Conservation (phyloP, 2,888 invertebrate genomes). For the Dryobota labecula region DNA sequence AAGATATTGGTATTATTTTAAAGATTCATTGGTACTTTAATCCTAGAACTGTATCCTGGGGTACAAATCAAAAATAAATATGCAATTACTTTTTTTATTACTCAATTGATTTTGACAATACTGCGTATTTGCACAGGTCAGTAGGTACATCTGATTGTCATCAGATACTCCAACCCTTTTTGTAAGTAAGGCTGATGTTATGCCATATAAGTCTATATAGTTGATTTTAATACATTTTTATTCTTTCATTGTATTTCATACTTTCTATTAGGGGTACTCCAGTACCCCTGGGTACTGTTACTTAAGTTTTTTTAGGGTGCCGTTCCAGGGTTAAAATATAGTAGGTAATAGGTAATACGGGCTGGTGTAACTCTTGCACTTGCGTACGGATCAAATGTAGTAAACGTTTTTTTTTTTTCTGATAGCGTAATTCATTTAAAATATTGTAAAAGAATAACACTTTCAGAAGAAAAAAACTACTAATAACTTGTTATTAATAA, state of each 20-base stretch:
- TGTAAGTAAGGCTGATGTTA: neutral
- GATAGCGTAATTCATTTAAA: too few relatives aligned
- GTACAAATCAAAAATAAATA: too few relatives aligned
- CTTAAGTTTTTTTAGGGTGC: neutral
- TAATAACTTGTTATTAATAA: constrained; percentile 1
- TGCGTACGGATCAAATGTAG: too few relatives aligned
- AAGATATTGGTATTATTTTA: neutral
- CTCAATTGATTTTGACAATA: too few relatives aligned
- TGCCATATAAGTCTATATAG: neutral
- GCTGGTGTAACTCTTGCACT: too few relatives aligned
- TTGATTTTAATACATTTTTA: neutral
- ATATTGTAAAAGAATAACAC: neutral
- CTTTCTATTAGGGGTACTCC: neutral
- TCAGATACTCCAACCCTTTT: too few relatives aligned
- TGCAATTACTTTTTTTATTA: too few relatives aligned
- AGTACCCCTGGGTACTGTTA: neutral
- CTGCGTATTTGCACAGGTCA: too few relatives aligned
- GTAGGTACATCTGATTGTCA: too few relatives aligned
- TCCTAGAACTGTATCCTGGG: too few relatives aligned
- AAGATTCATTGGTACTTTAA: neutral
- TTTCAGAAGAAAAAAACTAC: neutral
- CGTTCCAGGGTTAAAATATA: neutral
- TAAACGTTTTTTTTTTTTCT: too few relatives aligned
- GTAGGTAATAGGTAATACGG: too few relatives aligned
- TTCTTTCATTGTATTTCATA: neutral